Base-by-base conservation (phyloP, 2,797 vertebrate genomes). In the Esox lucius region DNA sequence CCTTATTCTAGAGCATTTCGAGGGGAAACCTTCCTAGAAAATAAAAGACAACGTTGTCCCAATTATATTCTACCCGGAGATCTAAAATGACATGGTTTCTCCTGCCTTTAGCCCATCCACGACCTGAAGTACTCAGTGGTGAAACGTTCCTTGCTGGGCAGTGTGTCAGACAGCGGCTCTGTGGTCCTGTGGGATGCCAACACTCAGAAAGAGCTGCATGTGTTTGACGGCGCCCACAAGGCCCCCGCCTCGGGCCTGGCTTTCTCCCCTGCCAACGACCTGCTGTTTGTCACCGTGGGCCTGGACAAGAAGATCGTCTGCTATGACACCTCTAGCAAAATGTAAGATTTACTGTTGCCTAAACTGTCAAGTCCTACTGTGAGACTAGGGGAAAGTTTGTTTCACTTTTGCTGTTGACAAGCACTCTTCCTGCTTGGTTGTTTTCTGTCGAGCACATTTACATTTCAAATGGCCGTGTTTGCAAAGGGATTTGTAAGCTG, bases 291-390 rank as follows among this genome's bases (percentile, higher is more conserved):
- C 86, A 98, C 96, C 48, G 94, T 97, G 39, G 98, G 98, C 56
- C 89, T 99, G 86, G 98, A 99, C 92, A 99, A 99, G 93, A 97
- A 96, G 94, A 95, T 99, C 73, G 89, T 97, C 91, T 97, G 97
- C 79, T 99, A 98, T 83, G 98, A 99, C 87, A 95, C 95, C 0
- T 93, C 94, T 83, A 97, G 96, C 93, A 99, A 96, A 92, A 97
- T 95, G 98, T 98, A 90, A 94, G 94, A 65, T 31, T 33, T 35
- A 66, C 15, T 33, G 28, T 65, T 31, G 31, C 28, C 9, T 3
- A 22, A 61, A 12, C 9, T 26, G 24, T 61, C 2, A 24, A 12
- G 22, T 12, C 56, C 61, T 61, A 13, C 56, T 56, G 53, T n/a
- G n/a, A 56, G 53, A 22, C 53, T 61, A 56, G 24, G 56, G 24